Base-by-base conservation (phyloP, 2,113 vertebrate genomes). In the Condylura cristata region DNA sequence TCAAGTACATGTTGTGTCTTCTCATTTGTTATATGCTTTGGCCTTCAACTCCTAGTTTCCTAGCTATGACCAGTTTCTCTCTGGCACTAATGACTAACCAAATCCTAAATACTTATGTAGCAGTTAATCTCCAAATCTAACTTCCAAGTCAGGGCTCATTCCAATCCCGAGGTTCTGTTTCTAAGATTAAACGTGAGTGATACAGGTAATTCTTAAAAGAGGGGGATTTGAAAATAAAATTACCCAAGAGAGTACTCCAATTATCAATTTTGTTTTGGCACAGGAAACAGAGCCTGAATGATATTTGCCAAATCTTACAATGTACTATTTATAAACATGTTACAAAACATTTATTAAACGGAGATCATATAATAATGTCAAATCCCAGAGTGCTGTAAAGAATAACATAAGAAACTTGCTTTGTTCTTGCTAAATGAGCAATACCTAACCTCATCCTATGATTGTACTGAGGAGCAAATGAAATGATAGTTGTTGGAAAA, bases 201-300 rank as follows among this genome's bases (percentile, higher is more conserved):
- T 58, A 58, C 26, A 91, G 70, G 70, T 84, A 88, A 75, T 80
- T 37, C 4, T 44, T 46, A 60, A 78, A 82, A 76, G 37, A 96
- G 8, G 24, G 70, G 9, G 46, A 86, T 80, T 89, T 84, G 80
- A 12, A 78, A 79, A 86, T 44, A 83, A 93, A 95, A 80, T 70
- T 56, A 61, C 68, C 22, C 63, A 60, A 37, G 46, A 86, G 60
- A 79, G 24, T 74, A 90, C 34, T 32, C 74, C 68, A 72, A 51
- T 63, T 79, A 79, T 70, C 44, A 80, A 44, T 83, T 94, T 94
- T 83, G 22, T 95, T 90, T 78, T 95, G 68, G 89, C 82, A 86
- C 26, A 65, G 30, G 60, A 93, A 16, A 63, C 22, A 78, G 30
- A 95, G 9, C 34, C 34, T 86, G 26, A 65, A 75, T 75, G 68